phyloP scores from a whole-genome alignment of 2,797 vertebrate species.

The Craterocephalus amniculus region DNA sequence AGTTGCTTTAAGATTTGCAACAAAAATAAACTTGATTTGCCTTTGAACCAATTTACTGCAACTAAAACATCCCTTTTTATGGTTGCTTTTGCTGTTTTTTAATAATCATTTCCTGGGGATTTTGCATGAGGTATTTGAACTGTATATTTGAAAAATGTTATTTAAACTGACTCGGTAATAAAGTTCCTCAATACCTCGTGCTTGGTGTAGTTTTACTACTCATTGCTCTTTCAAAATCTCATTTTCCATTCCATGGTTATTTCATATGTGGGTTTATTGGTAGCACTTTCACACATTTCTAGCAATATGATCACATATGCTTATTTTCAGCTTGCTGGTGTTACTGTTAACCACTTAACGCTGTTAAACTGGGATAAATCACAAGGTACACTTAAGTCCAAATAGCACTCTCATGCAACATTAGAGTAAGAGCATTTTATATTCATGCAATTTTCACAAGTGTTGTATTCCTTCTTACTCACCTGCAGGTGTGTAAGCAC shows the following conservation, averaged over 20 bases:
- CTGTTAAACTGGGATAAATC: conserved; percentile 1
- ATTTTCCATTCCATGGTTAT: background rate
- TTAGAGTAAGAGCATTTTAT: background rate
- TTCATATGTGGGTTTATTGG: background rate
- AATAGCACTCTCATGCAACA: background rate
- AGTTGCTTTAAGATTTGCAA: too few species aligned
- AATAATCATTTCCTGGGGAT: background rate
- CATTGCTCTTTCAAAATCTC: too few species aligned
- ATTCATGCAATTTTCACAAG: background rate
- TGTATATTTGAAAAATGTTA: background rate
- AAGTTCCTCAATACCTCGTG: too few species aligned
- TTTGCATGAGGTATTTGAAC: background rate
- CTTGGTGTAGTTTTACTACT: background rate
- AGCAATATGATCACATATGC: background rate
- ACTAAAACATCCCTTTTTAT: too few species aligned
- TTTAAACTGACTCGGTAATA: background rate
- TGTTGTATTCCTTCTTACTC: background rate
- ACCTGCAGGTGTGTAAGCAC: background rate
- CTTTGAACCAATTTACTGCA: too few species aligned
- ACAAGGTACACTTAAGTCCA: background rate
- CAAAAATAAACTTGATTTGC: too few species aligned
- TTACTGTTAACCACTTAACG: background rate
- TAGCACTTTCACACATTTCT: background rate
- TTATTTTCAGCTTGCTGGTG: background rate
- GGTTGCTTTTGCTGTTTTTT: background rate